These are phyloP conservation scores for Dryas iulia DNA, from an alignment of 1,140 invertebrate species.

Conservation along the genomic window DNA sequence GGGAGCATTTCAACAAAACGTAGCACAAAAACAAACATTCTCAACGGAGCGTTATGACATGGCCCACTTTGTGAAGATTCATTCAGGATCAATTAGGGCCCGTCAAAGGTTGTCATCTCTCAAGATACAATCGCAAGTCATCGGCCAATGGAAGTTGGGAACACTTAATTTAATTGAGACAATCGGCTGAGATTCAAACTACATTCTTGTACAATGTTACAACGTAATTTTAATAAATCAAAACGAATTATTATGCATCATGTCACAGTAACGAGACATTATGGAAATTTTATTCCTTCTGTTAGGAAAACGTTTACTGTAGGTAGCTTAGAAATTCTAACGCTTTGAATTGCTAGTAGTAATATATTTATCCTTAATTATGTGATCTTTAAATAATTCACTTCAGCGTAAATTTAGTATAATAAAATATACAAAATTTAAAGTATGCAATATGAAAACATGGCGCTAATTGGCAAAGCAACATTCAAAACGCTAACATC, in stretches of 20 bases:
- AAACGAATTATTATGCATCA: not conserved
- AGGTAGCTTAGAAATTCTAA: not conserved
- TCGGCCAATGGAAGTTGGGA: constrained; percentile 28
- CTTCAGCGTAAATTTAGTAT: not conserved
- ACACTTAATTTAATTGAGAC: constrained; percentile 69
- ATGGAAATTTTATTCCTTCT: not conserved
- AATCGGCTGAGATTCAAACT: constrained; percentile 42
- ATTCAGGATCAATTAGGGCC: constrained; percentile 54
- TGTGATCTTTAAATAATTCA: not conserved
- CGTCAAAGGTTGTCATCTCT: constrained; percentile 51
- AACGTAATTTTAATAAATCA: constrained; percentile 16
- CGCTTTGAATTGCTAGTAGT: not conserved
- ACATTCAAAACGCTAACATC: constrained; percentile 7
- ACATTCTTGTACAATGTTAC: constrained; percentile 7
- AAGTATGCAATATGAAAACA: constrained; percentile 10
- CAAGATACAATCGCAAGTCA: constrained; percentile 39
- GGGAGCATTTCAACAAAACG: not conserved
- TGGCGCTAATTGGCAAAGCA: constrained; percentile 15
- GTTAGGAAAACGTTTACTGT: not conserved
- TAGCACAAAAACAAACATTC: constrained; percentile 9
- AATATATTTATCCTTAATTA: not conserved
- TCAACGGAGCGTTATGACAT: constrained; percentile 15
- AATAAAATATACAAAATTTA: not conserved
- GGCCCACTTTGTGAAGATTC: constrained; percentile 43
- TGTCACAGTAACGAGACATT: not conserved